Percentiles rank a stretch among this genome's conserved stretches.
These are phyloP conservation scores for Pelvicachromis taeniatus DNA, from an alignment of 2,113 vertebrate genomes.

Conservation along the genomic window DNA sequence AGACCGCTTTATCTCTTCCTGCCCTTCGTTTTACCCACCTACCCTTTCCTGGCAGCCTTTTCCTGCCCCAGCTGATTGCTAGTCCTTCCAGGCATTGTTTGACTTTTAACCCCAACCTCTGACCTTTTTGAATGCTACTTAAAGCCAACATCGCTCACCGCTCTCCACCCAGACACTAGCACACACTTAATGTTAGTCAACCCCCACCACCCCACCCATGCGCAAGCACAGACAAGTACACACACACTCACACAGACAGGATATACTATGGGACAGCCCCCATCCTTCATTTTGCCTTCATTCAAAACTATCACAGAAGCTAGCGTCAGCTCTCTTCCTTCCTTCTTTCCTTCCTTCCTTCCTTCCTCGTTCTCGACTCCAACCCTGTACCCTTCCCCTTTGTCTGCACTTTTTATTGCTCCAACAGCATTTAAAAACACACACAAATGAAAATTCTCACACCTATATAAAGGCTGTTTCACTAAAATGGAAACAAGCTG, in stretches of 20 bases:
- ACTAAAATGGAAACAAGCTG: slow-evolving; percentile 26
- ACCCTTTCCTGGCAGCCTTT: slow-evolving; percentile 28
- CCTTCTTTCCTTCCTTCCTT: slow-evolving; percentile 9
- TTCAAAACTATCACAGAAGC: slow-evolving; percentile 59
- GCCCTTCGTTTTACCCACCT: slow-evolving; percentile 27
- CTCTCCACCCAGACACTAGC: not conserved
- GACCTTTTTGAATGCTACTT: slow-evolving; percentile 8
- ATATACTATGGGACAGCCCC: slow-evolving; percentile 21
- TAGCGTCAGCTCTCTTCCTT: slow-evolving; percentile 40
- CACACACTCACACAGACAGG: not conserved
- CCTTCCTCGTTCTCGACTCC: slow-evolving; percentile 10
- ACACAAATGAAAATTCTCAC: slow-evolving; percentile 2
- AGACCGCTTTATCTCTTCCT: not conserved
- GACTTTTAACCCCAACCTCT: slow-evolving; percentile 49
- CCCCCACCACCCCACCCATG: not conserved
- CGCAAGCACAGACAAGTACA: not conserved
- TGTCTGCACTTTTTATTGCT: slow-evolving; percentile 18
- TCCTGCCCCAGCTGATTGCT: slow-evolving; percentile 36
- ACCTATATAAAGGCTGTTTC: slow-evolving; percentile 22
- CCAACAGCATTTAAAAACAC: not conserved
- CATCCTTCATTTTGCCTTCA: slow-evolving; percentile 27
- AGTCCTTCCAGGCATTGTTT: slow-evolving; percentile 43
- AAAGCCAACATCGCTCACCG: not conserved
- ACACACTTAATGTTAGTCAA: slow-evolving; percentile 51
- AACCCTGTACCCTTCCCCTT: not conserved